phyloP scores from a whole-genome alignment of 2,888 invertebrate genomes.

The Dione juno region DNA sequence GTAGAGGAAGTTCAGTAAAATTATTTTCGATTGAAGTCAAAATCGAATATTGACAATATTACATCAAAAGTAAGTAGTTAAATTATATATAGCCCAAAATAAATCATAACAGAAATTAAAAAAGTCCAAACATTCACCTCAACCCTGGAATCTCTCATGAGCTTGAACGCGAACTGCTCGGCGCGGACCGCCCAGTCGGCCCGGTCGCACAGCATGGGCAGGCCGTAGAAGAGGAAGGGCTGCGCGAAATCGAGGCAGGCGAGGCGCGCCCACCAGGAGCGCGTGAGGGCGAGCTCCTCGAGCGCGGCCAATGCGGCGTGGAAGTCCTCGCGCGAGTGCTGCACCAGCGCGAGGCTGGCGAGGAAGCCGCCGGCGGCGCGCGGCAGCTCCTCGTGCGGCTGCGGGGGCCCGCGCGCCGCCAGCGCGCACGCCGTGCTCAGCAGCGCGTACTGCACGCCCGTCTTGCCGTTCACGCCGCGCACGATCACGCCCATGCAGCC shows the following conservation, averaged over 20 bases:
- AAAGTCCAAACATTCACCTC: slow-evolving; percentile 78
- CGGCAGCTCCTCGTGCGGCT: slow-evolving; percentile 89
- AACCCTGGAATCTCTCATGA: slow-evolving; percentile 87
- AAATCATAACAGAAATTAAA: background rate
- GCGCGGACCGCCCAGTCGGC: slow-evolving; percentile 76
- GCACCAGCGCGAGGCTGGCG: slow-evolving; percentile 86
- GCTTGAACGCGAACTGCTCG: slow-evolving; percentile 85
- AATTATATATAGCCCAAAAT: too few species aligned
- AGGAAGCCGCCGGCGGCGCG: slow-evolving; percentile 86
- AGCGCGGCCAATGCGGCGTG: slow-evolving; percentile 83
- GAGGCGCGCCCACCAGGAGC: slow-evolving; percentile 88
- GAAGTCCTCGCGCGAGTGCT: slow-evolving; percentile 84
- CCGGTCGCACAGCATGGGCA: slow-evolving; percentile 83
- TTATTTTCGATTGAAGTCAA: too few species aligned
- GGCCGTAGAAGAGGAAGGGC: slow-evolving; percentile 88
- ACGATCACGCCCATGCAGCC: slow-evolving; percentile 70
- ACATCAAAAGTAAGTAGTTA: background rate
- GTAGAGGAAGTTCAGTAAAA: background rate
- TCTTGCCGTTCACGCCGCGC: slow-evolving; percentile 67
- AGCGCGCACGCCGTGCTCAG: slow-evolving; percentile 87
- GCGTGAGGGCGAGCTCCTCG: slow-evolving; percentile 50
- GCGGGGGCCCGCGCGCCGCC: slow-evolving; percentile 86
- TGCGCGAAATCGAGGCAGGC: slow-evolving; percentile 87
- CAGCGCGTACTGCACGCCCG: slow-evolving; percentile 84
- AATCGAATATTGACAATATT: background rate